These are phyloP conservation scores for Chinchilla lanigera DNA, from an alignment of 2,113 vertebrate genomes.

Conservation along the genomic window DNA sequence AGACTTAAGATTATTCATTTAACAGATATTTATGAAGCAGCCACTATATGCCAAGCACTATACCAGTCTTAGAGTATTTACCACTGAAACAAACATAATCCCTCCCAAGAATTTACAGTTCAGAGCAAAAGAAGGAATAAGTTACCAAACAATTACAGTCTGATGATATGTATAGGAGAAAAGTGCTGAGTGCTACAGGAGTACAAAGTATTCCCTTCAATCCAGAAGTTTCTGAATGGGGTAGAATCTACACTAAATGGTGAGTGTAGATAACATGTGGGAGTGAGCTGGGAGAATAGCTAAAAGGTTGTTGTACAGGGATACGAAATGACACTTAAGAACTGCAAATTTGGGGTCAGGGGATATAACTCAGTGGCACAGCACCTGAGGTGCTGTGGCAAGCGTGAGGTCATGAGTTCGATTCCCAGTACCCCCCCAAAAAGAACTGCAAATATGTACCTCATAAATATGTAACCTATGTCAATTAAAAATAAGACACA, in stretches of 20 bases:
- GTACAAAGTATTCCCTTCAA: not conserved
- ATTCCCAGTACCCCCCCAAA: too few relatives aligned
- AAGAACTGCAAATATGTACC: not conserved
- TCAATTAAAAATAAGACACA: not conserved
- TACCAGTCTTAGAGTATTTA: not conserved
- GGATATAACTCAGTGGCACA: too few relatives aligned
- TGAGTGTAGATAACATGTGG: not conserved
- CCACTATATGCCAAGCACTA: not conserved
- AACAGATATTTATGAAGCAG: conserved; percentile 24
- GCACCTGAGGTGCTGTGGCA: too few relatives aligned
- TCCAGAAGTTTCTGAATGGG: not conserved
- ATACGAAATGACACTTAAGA: conserved; percentile 3
- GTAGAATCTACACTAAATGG: not conserved
- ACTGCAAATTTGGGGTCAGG: not conserved
- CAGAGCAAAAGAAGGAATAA: not conserved
- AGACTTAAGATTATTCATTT: conserved; percentile 37
- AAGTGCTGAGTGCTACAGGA: not conserved
- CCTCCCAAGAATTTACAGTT: not conserved
- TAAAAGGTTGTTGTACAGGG: not conserved
- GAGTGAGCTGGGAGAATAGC: not conserved
- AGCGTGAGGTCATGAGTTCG: too few relatives aligned
- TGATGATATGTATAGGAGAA: not conserved
- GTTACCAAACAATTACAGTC: not conserved
- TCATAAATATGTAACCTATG: not conserved
- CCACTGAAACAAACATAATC: not conserved